phyloP scores from a whole-genome alignment of 2,113 vertebrate genomes.

The Sminthopsis crassicaudata region DNA sequence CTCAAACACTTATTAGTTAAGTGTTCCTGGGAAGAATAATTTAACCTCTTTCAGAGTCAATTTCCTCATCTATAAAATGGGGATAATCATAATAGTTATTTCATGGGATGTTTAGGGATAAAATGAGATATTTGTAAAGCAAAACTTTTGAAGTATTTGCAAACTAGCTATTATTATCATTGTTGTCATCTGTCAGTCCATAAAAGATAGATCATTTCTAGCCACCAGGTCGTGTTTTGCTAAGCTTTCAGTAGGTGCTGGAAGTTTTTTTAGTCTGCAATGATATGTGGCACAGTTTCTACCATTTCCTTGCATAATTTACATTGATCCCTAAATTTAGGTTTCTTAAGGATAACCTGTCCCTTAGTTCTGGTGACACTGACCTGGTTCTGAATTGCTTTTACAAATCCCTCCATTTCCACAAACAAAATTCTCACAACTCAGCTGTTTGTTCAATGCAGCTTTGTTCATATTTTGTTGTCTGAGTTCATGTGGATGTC shows the following conservation, averaged over 20 bases:
- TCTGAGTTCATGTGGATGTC: neutral
- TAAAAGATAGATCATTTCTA: neutral
- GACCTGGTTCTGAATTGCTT: neutral
- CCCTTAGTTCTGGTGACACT: neutral
- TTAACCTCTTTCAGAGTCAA: neutral
- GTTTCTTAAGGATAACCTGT: neutral
- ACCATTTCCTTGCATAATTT: neutral
- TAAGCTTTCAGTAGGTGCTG: neutral
- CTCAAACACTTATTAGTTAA: neutral
- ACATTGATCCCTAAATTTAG: neutral
- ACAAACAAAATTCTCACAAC: neutral
- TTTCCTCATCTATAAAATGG: neutral
- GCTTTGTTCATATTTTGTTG: neutral
- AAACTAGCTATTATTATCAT: neutral
- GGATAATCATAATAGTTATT: neutral
- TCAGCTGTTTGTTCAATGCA: neutral
- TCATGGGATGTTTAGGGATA: neutral
- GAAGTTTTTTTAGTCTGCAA: neutral
- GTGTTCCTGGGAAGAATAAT: neutral
- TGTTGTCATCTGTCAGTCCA: neutral
- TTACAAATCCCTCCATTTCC: neutral
- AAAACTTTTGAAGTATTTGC: neutral
- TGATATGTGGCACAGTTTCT: neutral
- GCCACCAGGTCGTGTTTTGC: neutral
- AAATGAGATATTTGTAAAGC: neutral